phyloP scores from a whole-genome alignment of 2,113 vertebrate species.

The Seriola aureovittata region DNA sequence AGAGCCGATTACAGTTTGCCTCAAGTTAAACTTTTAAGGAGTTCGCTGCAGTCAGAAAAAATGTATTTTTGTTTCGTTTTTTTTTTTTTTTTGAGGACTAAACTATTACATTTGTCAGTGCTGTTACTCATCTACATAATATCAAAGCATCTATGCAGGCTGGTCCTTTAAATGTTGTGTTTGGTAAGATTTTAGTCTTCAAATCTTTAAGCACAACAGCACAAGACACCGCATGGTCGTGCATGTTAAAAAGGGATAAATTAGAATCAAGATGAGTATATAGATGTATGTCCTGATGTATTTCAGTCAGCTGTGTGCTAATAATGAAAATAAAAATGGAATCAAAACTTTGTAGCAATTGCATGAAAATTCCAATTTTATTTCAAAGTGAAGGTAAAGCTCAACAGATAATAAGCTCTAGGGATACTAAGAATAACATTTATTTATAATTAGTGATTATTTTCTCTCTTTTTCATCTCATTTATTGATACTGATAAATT shows the following conservation, averaged over 20 bases:
- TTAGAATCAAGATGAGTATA: neutral
- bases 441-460: too few relatives aligned
- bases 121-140: neutral
- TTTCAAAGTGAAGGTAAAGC: neutral
- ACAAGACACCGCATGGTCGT: neutral
- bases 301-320: neutral
- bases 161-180: neutral
- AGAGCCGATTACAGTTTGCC: neutral
- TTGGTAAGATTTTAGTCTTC: neutral
- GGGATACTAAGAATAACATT: neutral
- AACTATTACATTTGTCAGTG: neutral
- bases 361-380: neutral
- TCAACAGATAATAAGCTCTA: neutral
- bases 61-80: neutral
- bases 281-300: neutral
- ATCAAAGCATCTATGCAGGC: neutral
- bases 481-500: neutral
- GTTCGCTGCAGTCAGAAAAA: neutral
- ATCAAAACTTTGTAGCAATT: neutral
- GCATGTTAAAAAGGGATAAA: neutral
- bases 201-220: neutral
- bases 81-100: neutral
- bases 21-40: neutral
- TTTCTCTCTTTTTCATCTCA: neutral
- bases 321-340: neutral